Percentiles rank a stretch among this genome's conserved stretches.
These are phyloP conservation scores for Scaptomyza montana DNA, from an alignment of 1,140 invertebrate species.

Conservation along the genomic window DNA sequence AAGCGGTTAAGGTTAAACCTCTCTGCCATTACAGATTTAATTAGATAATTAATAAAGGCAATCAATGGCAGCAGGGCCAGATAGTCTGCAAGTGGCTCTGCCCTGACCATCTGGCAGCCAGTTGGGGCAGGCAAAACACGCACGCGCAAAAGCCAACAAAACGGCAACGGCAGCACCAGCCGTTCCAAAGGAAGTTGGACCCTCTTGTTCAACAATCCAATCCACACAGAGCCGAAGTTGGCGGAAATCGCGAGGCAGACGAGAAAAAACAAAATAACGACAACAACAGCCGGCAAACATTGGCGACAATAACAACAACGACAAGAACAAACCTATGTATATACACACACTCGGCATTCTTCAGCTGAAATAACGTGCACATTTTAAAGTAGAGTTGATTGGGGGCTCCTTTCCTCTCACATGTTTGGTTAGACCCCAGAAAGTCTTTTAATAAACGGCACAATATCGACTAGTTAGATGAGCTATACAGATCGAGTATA, in stretches of 20 bases:
- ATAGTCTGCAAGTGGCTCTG: not conserved
- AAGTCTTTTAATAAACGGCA: not conserved
- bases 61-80: conserved; percentile 59
- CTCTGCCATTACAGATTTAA: conserved; percentile 79
- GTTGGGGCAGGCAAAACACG: conserved; percentile 45
- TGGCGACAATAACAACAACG: conserved; percentile 29
- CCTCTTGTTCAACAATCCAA: conserved; percentile 36
- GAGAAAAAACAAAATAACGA: conserved; percentile 22
- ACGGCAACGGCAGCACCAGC: conserved; percentile 6
- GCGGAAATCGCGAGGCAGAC: conserved; percentile 72
- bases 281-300: conserved; percentile 23
- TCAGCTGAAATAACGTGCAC: conserved; percentile 69
- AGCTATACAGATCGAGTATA: conserved; percentile 2
- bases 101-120: conserved; percentile 56
- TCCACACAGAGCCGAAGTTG: conserved; percentile 40
- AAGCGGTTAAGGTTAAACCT: conserved; percentile 43
- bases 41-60: conserved; percentile 83
- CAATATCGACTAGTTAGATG: conserved; percentile 21
- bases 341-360: conserved; percentile 51
- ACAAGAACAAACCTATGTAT: conserved; percentile 14
- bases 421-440: conserved; percentile 19
- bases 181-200: conserved; percentile 44
- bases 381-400: conserved; percentile 74
- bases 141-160: conserved; percentile 54
- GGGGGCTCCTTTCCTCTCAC: conserved; percentile 29